These are phyloP conservation scores for Chesias legatella DNA, from an alignment of 2,888 invertebrate species.

Conservation along the genomic window DNA sequence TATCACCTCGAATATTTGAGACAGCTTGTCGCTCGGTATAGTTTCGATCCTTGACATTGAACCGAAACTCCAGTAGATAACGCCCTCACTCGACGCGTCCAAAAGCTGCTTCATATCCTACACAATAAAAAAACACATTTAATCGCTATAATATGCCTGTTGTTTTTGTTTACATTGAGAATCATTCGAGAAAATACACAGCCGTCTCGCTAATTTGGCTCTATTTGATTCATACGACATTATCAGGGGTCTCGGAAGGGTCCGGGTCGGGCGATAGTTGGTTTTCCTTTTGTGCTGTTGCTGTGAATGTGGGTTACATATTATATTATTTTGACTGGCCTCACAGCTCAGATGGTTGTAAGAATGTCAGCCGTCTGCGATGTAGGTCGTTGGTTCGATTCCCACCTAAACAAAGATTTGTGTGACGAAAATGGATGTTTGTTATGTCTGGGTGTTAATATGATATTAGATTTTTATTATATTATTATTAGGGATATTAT, in stretches of 20 bases:
- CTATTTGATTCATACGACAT: slow-evolving; percentile 45
- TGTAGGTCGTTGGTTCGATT: no score
- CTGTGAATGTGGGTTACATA: slow-evolving; percentile 51
- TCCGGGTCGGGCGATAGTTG: slow-evolving; percentile 52
- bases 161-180: slow-evolving; percentile 6
- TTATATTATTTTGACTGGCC: not conserved
- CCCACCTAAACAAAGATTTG: no score
- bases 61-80: slow-evolving; percentile 81
- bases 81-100: slow-evolving; percentile 68
- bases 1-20: slow-evolving; percentile 72
- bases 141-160: not conserved
- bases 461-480: no score
- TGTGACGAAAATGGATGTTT: no score
- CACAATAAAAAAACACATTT: slow-evolving; percentile 7
- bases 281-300: slow-evolving; percentile 43
- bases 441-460: no score
- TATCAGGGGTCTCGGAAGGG: slow-evolving; percentile 63
- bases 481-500: no score
- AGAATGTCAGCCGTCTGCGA: not conserved
- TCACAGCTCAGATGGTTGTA: no score
- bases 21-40: slow-evolving; percentile 66
- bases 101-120: slow-evolving; percentile 67
- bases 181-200: slow-evolving; percentile 10
- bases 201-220: slow-evolving; percentile 41
- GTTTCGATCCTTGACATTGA: slow-evolving; percentile 80